Base-by-base conservation (phyloP, 2,888 invertebrate genomes). In the Buathra laborator region DNA sequence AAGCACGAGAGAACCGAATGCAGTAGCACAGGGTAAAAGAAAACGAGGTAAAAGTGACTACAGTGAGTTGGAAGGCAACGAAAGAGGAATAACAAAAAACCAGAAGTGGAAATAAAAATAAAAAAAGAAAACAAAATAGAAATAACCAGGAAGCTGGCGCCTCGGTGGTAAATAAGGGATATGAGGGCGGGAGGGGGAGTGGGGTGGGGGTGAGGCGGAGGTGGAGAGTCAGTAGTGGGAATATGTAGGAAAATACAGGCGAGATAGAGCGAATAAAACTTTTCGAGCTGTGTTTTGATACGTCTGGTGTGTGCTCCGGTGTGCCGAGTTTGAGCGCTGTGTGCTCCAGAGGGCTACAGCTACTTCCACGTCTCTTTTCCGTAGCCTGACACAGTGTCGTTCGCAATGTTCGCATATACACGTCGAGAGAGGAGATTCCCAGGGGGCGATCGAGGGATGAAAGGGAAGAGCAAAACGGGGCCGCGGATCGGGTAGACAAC, bases 241-340 rank as follows among this genome's bases (percentile, higher is more conserved):
- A 66, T 48, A 66, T 43, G 70, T 59, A 59, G 37, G 67, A 80
- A 53, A 71, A 74, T 66, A 80, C 56, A 59, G 56, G 51, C 37
- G 67, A 48, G 44, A 77, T 64, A 64, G 53, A 83, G 80, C 64
- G 76, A 84, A 80, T 80, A 84, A 84, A 84, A 84, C 43, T 84
- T 84, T 81, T 71, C 29, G 72, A 84, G 80, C 71, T 76, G 72
- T 84, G 84, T 84, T 84, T 84, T 81, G 84, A 84, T 81, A 81
- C 80, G 75, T 67, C 44, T 76, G 24, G 75, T 16, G 71, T 46
- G 66, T 56, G 32, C 64, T 56, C 14, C 56, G 68, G 32, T 67
- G 44, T 32, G 70, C 19, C 48, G 29, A 12, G 19, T 64, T 53
- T 37, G n/a, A 19, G 29, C 64, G 51, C 59, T 32, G 29, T 29